Evolutionary conservation across 2,113 vertebrate species (phyloP).

Genomic region (Salvelinus fontinalis): DNA sequence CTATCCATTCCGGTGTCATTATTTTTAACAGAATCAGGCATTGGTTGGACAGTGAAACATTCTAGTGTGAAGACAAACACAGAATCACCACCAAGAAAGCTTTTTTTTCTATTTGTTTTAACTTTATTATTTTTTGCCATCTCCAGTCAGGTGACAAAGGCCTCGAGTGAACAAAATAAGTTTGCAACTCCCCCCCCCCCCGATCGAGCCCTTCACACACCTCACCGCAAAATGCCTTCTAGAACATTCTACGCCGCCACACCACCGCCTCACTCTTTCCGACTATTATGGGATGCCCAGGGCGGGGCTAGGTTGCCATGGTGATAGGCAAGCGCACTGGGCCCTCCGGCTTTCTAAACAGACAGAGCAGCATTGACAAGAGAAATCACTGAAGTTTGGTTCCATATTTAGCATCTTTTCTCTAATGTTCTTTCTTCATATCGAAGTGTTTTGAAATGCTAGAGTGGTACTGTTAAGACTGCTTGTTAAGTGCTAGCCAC

Average conservation of each 20-base stretch:
- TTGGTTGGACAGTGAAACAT: neutral
- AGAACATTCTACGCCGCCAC: slow-evolving; percentile 67
- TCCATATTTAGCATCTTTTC: slow-evolving; percentile 37
- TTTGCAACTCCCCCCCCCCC: slow-evolving; percentile 64
- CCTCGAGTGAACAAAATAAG: slow-evolving; percentile 84
- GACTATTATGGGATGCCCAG: slow-evolving; percentile 67
- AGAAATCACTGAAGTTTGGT: slow-evolving; percentile 65
- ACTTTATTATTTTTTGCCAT: slow-evolving; percentile 73
- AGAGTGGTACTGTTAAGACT: slow-evolving; percentile 45
- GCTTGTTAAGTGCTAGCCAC: slow-evolving; percentile 61
- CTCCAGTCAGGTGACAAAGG: slow-evolving; percentile 87
- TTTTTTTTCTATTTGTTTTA: slow-evolving; percentile 61
- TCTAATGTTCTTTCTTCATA: slow-evolving; percentile 14
- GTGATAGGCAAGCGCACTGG: slow-evolving; percentile 74
- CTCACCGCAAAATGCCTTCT: slow-evolving; percentile 70
- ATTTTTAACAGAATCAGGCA: neutral
- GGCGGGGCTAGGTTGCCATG: slow-evolving; percentile 65
- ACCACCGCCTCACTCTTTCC: slow-evolving; percentile 75
- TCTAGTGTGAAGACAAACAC: slow-evolving; percentile 26
- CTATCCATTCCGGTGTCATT: no score
- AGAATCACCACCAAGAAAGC: slow-evolving; percentile 45
- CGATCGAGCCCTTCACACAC: slow-evolving; percentile 3
- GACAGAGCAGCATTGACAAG: slow-evolving; percentile 64
- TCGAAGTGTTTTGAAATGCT: slow-evolving; percentile 47
- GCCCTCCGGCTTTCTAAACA: slow-evolving; percentile 73